Base-by-base conservation (phyloP, 2,113 vertebrate genomes). In the Leptobrachium ailaonicum region DNA sequence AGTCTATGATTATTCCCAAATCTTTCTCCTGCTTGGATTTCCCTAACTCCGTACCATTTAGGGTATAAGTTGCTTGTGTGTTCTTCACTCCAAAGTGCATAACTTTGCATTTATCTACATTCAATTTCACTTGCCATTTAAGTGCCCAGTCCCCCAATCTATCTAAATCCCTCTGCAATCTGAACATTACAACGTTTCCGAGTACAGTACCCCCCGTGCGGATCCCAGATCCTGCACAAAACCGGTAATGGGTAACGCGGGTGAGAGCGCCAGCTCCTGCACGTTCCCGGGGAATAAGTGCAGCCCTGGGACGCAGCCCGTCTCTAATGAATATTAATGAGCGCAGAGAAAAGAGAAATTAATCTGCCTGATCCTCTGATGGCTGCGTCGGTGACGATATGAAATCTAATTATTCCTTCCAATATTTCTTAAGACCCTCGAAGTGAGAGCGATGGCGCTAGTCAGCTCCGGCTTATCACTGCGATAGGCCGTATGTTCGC, bases 351-450 rank as follows among this genome's bases (percentile, higher is more conserved):
- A 60, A 63, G 41, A 83, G 83, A 87, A 91, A 97, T 96, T 97
- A 97, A 97, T 98, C 95, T 97, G 93, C 92, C 94, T 94, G 95
- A 95, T 97, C 93, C 96, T 91, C 84, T n/a, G 93, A 91, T 95
- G 94, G 96, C 95, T 94, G 94, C 94, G 69, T 92, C 86, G 75
- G 92, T 90, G 90, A 95, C 90, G 96, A 98, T 96, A 98, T 93
- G 91, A 91, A 95, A 98, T 98, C 96, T 97, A 96, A 98, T 98
- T 98, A 98, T 97, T 95, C 93, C 87, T 95, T 95, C 96, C 96
- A 94, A 96, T 96, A 98, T 97, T 96, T 90, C 92, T n/a, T 90
- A 91, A 88, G 85, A 91, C 90, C 90, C 88, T 91, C 89, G 85
- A 83, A 89, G 85, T 83, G 89, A 82, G 92, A 82, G 89, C 90